Percentiles rank a stretch among this genome's conserved stretches.
Evolutionary conservation across 1,140 invertebrate species (phyloP).

Genomic region (Samia ricini): DNA sequence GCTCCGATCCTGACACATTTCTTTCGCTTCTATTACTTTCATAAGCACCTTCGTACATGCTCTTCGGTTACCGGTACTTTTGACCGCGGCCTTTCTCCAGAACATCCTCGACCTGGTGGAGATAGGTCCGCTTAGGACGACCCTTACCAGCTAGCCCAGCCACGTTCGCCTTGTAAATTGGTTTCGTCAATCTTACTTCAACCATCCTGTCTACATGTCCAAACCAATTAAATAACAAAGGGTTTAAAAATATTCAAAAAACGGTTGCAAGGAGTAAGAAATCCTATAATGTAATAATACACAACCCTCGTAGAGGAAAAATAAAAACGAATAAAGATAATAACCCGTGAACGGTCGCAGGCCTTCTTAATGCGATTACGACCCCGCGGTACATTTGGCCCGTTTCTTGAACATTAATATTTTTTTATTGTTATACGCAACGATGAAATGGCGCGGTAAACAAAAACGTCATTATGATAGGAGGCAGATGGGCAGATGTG

Average conservation of each 20-base stretch:
- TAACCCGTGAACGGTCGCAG: constrained; percentile 61
- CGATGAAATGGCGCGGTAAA: constrained; percentile 62
- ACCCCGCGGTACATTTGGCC: constrained; percentile 46
- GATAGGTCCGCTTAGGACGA: no score
- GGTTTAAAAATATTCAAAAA: background rate
- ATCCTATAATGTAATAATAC: constrained; percentile 43
- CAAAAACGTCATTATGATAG: constrained; percentile 55
- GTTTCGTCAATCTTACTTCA: no score
- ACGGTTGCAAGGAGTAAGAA: constrained; percentile 7
- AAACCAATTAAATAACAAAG: no score
- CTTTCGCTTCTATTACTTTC: no score
- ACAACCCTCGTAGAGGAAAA: constrained; percentile 25
- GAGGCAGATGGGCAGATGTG: constrained; percentile 27
- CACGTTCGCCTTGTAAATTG: no score
- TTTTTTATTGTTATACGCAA: constrained; percentile 58
- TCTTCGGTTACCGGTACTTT: no score
- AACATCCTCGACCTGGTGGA: no score
- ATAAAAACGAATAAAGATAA: constrained; percentile 64
- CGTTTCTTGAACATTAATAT: constrained; percentile 47
- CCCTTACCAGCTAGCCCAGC: no score
- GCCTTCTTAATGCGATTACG: constrained; percentile 64
- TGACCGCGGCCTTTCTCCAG: no score
- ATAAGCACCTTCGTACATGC: no score
- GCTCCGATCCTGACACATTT: no score
- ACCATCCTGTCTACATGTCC: no score